These are phyloP conservation scores for Diloba caeruleocephala DNA, from an alignment of 2,888 invertebrate species.

Conservation along the genomic window DNA sequence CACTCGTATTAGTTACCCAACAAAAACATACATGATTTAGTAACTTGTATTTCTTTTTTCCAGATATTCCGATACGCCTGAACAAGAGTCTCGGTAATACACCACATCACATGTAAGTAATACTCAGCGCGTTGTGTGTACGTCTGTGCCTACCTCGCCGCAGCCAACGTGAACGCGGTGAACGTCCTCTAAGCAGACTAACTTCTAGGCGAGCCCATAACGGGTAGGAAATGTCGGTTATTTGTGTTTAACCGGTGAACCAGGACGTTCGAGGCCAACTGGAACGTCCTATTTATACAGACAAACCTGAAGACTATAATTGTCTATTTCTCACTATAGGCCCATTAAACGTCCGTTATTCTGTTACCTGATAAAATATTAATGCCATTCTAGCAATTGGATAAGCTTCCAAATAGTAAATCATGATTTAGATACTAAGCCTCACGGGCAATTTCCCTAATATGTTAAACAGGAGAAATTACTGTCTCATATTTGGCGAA, in stretches of 20 bases:
- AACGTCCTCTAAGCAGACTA: neutral
- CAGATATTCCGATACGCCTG: slow-evolving; percentile 66
- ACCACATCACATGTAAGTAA: slow-evolving; percentile 58
- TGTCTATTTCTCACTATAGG: no score
- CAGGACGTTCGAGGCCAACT: neutral
- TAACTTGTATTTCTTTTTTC: slow-evolving; percentile 11
- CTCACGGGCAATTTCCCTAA: no score
- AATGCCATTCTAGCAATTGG: no score
- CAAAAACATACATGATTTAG: no score
- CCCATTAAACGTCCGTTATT: neutral
- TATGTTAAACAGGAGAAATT: no score
- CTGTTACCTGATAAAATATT: neutral
- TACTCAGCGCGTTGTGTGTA: slow-evolving; percentile 82
- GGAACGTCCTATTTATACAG: no score
- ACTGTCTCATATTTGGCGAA: no score
- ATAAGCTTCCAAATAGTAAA: no score
- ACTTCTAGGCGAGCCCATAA: neutral
- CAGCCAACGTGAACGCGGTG: slow-evolving; percentile 21
- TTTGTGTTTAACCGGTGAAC: no score
- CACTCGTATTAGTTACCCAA: neutral
- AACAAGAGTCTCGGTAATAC: slow-evolving; percentile 70
- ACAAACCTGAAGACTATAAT: no score
- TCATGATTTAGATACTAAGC: no score
- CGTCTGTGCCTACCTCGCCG: slow-evolving; percentile 35
- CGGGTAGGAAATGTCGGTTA: no score